Conservation (phyloP, 2,113 vertebrate species). For the Mionectes macconnelli region DNA sequence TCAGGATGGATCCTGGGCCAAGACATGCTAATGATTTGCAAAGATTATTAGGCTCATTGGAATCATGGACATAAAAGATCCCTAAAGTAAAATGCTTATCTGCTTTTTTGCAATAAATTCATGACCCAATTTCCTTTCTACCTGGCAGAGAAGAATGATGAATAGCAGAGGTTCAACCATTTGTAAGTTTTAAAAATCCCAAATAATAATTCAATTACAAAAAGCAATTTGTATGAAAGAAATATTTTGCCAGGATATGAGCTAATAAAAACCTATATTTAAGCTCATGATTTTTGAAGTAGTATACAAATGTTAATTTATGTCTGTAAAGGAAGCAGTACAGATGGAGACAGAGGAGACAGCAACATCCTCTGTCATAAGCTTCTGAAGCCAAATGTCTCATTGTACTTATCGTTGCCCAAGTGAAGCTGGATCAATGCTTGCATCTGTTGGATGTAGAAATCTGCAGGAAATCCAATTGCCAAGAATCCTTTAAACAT, state of each 20-base stretch:
- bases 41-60: not conserved
- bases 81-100: conserved; percentile 33
- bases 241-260: conserved; percentile 24
- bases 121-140: conserved; percentile 31
- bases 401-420: not conserved
- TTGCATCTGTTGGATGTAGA: conserved; percentile 20
- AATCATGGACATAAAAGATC: conserved; percentile 7
- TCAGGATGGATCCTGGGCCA: conserved; percentile 16
- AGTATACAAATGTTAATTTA: conserved; percentile 4
- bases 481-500: conserved; percentile 9
- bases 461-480: conserved; percentile 9
- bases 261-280: conserved; percentile 1
- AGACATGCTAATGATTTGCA: conserved; percentile 29
- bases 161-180: not conserved
- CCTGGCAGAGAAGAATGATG: not conserved
- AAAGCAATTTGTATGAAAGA: not conserved
- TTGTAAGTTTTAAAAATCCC: not conserved
- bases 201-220: conserved; percentile 11
- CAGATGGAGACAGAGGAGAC: conserved; percentile 19
- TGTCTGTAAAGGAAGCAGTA: not conserved
- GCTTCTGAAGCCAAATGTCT: conserved; percentile 5
- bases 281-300: not conserved
- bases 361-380: not conserved
- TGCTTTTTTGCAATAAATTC: conserved; percentile 12
- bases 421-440: conserved; percentile 30